Conservation (phyloP, 2,888 invertebrate genomes). For the Torymus aiolomorphi region DNA sequence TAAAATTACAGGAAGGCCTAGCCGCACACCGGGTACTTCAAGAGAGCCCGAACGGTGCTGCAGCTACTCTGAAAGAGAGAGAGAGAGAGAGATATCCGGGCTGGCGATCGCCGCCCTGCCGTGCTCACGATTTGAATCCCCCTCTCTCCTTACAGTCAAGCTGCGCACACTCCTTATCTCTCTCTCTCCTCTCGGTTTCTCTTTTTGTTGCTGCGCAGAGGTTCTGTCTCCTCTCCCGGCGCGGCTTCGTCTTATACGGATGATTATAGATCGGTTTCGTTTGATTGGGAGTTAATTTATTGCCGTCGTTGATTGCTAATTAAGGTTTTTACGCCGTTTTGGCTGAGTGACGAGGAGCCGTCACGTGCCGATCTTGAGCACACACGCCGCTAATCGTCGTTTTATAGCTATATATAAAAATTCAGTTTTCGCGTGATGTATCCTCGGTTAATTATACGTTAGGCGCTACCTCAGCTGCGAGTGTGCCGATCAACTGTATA, state of each 20-base stretch:
- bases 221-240: background rate
- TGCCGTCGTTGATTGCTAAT: too few relatives aligned
- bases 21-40: conserved; percentile 15
- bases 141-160: background rate
- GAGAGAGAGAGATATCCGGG: conserved; percentile 23
- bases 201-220: background rate
- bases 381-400: too few relatives aligned
- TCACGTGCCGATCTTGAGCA: too few relatives aligned
- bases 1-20: conserved; percentile 25
- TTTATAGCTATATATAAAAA: too few relatives aligned
- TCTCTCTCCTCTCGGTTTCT: background rate
- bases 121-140: conserved; percentile 34
- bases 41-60: background rate
- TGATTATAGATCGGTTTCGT: background rate
- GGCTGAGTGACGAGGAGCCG: too few relatives aligned
- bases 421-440: too few relatives aligned
- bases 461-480: too few relatives aligned
- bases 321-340: too few relatives aligned
- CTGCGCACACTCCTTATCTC: background rate
- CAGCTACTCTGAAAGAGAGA: background rate
- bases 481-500: too few relatives aligned
- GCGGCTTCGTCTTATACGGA: background rate
- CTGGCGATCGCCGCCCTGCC: conserved; percentile 20
- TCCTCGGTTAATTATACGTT: too few relatives aligned
- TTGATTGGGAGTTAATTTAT: too few relatives aligned